These are phyloP conservation scores for Benthosema pterotum DNA, from an alignment of 2,797 vertebrate species.

Conservation along the genomic window DNA sequence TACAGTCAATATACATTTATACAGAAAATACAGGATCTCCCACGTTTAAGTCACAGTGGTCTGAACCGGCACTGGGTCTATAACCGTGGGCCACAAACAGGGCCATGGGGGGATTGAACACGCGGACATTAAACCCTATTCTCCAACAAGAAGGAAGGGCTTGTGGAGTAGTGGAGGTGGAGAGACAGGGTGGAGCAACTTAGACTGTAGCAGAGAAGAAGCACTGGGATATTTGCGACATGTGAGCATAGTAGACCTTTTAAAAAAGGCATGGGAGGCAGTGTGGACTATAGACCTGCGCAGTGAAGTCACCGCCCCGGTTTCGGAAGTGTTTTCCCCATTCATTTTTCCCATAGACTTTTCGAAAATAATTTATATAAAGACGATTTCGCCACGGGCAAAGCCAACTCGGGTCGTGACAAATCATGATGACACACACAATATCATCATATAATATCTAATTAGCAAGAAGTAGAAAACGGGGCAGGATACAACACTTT, in stretches of 20 bases:
- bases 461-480: no score
- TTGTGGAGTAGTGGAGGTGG: slow-evolving; percentile 19
- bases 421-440: no score
- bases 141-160: slow-evolving; percentile 43
- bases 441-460: no score
- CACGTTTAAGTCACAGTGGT: slow-evolving; percentile 82
- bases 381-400: no score
- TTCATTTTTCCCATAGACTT: no score
- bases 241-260: slow-evolving; percentile 11
- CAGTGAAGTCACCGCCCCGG: no score
- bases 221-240: slow-evolving; percentile 31
- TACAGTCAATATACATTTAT: slow-evolving; percentile 90
- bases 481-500: no score
- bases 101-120: slow-evolving; percentile 42
- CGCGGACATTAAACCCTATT: slow-evolving; percentile 28
- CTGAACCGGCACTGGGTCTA: slow-evolving; percentile 69
- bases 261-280: slow-evolving; percentile 12
- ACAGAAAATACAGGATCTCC: slow-evolving; percentile 82
- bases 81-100: slow-evolving; percentile 42
- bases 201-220: slow-evolving; percentile 17
- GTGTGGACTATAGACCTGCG: slow-evolving; percentile 9
- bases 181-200: slow-evolving; percentile 17
- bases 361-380: no score
- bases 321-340: no score
- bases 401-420: no score